Conservation (phyloP, 2,113 vertebrate genomes). For the Lepus americanus region DNA sequence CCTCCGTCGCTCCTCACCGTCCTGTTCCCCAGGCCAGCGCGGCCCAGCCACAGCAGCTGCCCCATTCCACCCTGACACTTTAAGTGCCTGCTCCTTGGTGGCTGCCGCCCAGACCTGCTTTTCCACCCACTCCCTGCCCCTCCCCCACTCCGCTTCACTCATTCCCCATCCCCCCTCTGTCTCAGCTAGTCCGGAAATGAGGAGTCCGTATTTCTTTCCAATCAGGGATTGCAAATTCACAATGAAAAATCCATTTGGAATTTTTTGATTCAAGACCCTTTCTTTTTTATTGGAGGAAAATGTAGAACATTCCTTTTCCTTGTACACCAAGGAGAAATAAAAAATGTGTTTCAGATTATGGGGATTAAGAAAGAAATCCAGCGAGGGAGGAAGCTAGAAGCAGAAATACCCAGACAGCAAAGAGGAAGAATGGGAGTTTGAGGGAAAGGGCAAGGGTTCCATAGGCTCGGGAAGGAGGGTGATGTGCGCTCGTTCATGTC, state of each 20-base stretch:
- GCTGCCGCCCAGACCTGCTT: not conserved
- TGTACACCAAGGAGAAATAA: conserved; percentile 48
- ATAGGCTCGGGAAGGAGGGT: not conserved
- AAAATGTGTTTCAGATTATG: conserved; percentile 57
- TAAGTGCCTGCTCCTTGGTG: not conserved
- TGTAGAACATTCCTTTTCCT: conserved; percentile 7
- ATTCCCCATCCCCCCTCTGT: not conserved
- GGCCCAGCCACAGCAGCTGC: too few relatives aligned
- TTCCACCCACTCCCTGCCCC: not conserved
- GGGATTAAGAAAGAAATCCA: conserved; percentile 34
- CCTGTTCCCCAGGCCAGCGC: not conserved
- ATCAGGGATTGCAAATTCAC: not conserved
- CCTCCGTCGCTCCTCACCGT: not conserved
- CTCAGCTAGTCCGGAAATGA: not conserved
- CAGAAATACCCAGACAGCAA: conserved; percentile 46
- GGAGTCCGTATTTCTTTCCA: not conserved
- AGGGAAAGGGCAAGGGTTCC: not conserved
- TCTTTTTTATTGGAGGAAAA: conserved; percentile 52
- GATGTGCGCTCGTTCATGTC: not conserved
- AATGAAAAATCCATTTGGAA: not conserved
- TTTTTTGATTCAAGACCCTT: not conserved
- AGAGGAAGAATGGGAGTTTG: not conserved
- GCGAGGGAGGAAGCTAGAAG: not conserved
- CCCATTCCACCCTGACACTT: too few relatives aligned
- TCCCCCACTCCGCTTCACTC: not conserved